phyloP scores from a whole-genome alignment of 1,140 invertebrate genomes.

The Neotoxoptera formosana region DNA sequence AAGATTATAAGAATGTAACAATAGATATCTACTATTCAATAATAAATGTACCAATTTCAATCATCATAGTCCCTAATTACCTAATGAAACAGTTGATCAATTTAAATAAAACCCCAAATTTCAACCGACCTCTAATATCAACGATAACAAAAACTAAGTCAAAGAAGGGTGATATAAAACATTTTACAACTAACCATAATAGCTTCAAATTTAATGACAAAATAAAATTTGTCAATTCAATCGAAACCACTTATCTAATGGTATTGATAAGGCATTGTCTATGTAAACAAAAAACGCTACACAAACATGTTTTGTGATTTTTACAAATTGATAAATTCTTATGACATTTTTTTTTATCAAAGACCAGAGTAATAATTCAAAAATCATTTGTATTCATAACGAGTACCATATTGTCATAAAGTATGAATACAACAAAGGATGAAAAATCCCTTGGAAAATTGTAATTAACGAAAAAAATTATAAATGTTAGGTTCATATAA shows the following conservation, averaged over 20 bases:
- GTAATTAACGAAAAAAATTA: not conserved
- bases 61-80: not conserved
- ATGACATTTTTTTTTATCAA: not conserved
- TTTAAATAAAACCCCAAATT: not conserved
- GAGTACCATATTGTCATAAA: not conserved
- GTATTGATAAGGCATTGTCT: not conserved
- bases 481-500: not conserved
- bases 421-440: not conserved
- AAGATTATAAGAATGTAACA: not conserved
- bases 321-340: not conserved
- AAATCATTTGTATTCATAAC: not conserved
- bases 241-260: slow-evolving; percentile 14
- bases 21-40: too few relatives aligned
- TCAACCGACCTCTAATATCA: not conserved
- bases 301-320: not conserved
- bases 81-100: not conserved
- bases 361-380: not conserved
- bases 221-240: not conserved
- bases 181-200: not conserved
- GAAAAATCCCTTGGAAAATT: not conserved
- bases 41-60: too few relatives aligned
- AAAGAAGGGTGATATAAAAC: not conserved
- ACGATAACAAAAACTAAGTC: not conserved
- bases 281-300: slow-evolving; percentile 25
- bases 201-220: not conserved